Conservation (phyloP, 2,888 invertebrate genomes). For the Cylindroiulus punctatus region DNA sequence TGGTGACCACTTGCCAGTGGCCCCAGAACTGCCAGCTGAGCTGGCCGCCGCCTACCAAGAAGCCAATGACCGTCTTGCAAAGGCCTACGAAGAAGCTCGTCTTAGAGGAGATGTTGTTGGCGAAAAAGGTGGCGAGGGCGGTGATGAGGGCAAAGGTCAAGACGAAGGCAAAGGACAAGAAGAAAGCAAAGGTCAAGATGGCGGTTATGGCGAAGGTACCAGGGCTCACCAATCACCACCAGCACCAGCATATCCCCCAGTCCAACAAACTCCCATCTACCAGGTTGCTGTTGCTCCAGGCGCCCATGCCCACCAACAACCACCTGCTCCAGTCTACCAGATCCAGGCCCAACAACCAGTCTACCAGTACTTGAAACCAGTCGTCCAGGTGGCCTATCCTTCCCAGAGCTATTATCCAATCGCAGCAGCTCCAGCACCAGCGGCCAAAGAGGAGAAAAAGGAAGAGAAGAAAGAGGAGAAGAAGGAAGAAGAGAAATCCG, state of each 20-base stretch:
- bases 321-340: slow-evolving; percentile 4
- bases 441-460: background rate
- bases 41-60: slow-evolving; percentile 50
- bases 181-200: background rate
- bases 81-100: slow-evolving; percentile 47
- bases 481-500: slow-evolving; percentile 21
- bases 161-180: background rate
- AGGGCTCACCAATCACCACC: background rate
- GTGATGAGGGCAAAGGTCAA: slow-evolving; percentile 41
- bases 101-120: background rate
- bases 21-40: slow-evolving; percentile 51
- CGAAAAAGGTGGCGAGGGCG: background rate
- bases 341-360: background rate
- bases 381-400: slow-evolving; percentile 11
- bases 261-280: background rate
- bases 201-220: background rate
- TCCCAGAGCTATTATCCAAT: slow-evolving; percentile 23
- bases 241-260: slow-evolving; percentile 37
- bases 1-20: slow-evolving; percentile 67
- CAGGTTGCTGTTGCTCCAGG: slow-evolving; percentile 37
- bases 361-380: background rate
- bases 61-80: slow-evolving; percentile 49
- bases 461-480: background rate
- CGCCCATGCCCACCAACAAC: slow-evolving; percentile 32
- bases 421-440: slow-evolving; percentile 44